Evolutionary conservation across 1,140 invertebrate genomes (phyloP).

Genomic region (Sitobion miscanthi): DNA sequence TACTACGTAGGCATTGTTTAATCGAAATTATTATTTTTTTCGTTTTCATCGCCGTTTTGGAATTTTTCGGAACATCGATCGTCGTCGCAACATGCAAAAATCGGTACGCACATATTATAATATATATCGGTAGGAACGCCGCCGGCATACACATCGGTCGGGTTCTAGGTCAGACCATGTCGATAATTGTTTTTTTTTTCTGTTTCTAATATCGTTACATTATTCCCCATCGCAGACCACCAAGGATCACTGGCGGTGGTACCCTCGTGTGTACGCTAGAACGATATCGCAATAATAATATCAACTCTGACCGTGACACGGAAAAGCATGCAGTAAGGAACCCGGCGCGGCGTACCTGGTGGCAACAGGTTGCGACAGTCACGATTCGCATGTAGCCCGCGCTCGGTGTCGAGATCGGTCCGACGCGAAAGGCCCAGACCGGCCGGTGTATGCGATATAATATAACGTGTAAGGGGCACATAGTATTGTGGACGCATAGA

Average conservation of each 20-base stretch:
- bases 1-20: no score
- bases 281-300: background rate
- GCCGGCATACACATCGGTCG: background rate
- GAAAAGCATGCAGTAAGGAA: constrained; percentile 14
- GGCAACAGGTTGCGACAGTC: constrained; percentile 44
- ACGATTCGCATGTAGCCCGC: background rate
- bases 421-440: background rate
- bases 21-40: no score
- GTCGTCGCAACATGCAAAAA: background rate
- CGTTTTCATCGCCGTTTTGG: background rate
- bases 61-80: background rate
- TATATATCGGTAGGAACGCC: background rate
- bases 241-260: constrained; percentile 2
- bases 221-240: background rate
- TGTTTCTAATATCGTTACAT: constrained; percentile 11
- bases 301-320: constrained; percentile 43
- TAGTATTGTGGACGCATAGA: background rate
- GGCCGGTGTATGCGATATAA: background rate
- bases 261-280: background rate
- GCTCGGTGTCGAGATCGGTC: background rate
- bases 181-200: background rate
- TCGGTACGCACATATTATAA: no score
- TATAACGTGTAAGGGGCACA: no score
- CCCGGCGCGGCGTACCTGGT: background rate
- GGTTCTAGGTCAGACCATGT: constrained; percentile 28